Evolutionary conservation across 2,113 vertebrate genomes (phyloP), one percentile per base, ranked within the genome.

Genomic region (Podarcis cretensis): DNA sequence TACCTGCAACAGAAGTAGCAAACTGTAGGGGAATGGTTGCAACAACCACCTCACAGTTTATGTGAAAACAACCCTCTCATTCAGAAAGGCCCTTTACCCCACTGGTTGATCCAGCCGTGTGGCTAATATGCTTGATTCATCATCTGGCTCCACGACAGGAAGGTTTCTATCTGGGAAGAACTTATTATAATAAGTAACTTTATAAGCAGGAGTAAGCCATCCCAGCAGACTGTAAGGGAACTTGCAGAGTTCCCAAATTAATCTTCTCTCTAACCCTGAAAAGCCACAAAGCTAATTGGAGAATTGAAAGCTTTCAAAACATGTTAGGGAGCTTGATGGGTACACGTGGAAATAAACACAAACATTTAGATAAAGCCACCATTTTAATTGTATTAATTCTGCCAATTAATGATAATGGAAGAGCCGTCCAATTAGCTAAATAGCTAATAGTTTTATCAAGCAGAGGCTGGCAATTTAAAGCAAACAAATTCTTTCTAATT

Each of bases 381-480:
- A 94, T 97, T 97, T 97, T 97, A 97, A 97, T 97, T 97, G 97
- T 97, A 97, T 97, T 97, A 97, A 96, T 97, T 96, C 97, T 97
- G 97, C 97, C 97, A 97, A 97, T 97, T 97, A 97, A 97, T 97
- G 97, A 97, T 97, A 97, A 97, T 97, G 96, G 97, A 97, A 97
- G 97, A 97, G 96, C 96, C 94, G 96, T 96, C 97, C 97, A 97
- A 97, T 97, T 97, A 97, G 96, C 96, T 97, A 97, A 97, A 97
- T 97, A 96, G 94, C 97, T 97, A 97, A 97, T 97, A 97, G 97
- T 97, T 97, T 97, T 97, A 97, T 97, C 97, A 97, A 97, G 97
- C 97, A 97, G 97, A 97, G 96, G 95, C 96, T 97, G 96, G 96
- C 96, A 97, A 97, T 97, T 97, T 97, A 97, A 96, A 97, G 96